Base-by-base conservation (phyloP, 2,888 invertebrate genomes). In the Scaptomyza caliginosa region DNA sequence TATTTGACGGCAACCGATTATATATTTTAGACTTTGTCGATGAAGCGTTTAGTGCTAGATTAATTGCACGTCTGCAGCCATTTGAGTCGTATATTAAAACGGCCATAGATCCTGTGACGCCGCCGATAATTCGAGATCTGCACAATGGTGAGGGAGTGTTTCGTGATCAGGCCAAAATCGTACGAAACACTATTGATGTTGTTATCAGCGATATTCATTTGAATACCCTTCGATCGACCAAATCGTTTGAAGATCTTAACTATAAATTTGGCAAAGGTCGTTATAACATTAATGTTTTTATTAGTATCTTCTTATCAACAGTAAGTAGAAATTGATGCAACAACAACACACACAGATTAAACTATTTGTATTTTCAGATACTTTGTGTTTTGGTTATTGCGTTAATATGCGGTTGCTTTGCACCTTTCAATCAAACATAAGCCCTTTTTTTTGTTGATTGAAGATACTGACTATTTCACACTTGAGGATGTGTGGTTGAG, bases 241-340 rank as follows among this genome's bases (percentile, higher is more conserved):
- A 51, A 8, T 43, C 76, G 2, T 78, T 87, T 19, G 78, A 82
- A 0, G 69, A 81, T 45, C 23, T 82, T 0, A 63, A 71, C 11
- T 49, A 49, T 0, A 56, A 58, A 4, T 85, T 32, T 32, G 32
- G 32, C 32, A 6, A 65, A 40, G 82, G 82, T 2, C 5, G 8
- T 0, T 40, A 66, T 21, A 82, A 52, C 19, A 2, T 57, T 6
- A 11, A 46, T 23, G 38, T 76, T 5, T 50, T 66, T 17, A 11
- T 63, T 0, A 13, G 32, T 13, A 6, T 6, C 3, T 1, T 81
- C 0, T 49, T 87, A 0, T 32, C 67, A 6, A 13, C 69, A 45
- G 82, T 86, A 69, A 63, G 68, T 26, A 17, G 1, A 0, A 7
- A 13, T n/a, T 11, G 16, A 28, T 17, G 17, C 0, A 17, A 11